Evolutionary conservation across 2,797 vertebrate genomes (phyloP).

Genomic region (Pipistrellus pygmaeus): DNA sequence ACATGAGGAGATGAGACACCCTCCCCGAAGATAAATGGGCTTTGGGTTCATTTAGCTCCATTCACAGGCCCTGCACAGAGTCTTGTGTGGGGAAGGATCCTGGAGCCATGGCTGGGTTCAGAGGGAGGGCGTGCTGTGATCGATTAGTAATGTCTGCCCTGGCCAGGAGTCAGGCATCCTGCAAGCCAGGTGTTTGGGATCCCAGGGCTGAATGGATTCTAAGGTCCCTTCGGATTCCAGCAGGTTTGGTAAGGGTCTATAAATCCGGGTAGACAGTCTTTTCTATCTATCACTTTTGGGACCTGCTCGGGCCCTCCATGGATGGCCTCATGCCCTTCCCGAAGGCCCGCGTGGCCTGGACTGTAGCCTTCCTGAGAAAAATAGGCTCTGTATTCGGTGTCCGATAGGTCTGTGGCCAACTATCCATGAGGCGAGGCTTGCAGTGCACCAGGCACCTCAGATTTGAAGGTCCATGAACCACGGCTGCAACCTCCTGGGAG

Average conservation of each 20-base stretch:
- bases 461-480: background rate
- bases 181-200: background rate
- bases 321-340: background rate
- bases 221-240: background rate
- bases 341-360: background rate
- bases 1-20: background rate
- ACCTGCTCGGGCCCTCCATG: background rate
- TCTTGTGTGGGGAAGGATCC: background rate
- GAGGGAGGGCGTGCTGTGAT: background rate
- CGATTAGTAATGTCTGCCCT: constrained; percentile 5
- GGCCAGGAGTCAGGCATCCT: background rate
- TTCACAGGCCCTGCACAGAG: background rate
- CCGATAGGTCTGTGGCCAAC: background rate
- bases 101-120: background rate
- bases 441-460: no score
- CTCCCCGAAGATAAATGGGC: background rate
- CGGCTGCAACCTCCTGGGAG: background rate
- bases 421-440: rapidly evolving
- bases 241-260: background rate
- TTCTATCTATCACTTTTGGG: background rate
- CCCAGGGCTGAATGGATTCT: background rate
- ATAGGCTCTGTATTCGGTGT: background rate
- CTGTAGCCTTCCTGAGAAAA: background rate
- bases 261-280: background rate
- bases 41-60: background rate